A percentile compares a stretch with the other conserved stretches of the same genome.
Conservation (phyloP, 2,113 vertebrate species). For the Microcebus griseorufus region DNA sequence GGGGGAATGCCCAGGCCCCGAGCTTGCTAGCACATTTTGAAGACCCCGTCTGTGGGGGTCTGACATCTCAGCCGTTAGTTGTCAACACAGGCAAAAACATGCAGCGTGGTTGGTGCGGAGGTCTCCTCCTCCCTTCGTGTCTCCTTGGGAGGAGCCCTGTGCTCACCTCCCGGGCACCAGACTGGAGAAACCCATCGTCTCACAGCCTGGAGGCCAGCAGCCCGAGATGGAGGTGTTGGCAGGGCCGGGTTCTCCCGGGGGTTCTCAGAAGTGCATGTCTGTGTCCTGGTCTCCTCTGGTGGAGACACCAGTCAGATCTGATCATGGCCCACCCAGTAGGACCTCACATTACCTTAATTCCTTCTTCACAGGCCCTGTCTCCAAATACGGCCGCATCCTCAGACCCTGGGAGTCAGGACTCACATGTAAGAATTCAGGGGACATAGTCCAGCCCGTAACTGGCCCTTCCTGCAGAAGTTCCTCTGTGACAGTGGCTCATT, state of each 20-base stretch:
- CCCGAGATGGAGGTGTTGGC: accelerated
- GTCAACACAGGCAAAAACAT: not conserved
- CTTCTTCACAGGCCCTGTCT: no score
- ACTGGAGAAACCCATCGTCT: not conserved
- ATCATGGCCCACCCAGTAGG: not conserved
- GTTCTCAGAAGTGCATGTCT: accelerated
- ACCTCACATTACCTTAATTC: not conserved
- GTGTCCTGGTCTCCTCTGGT: not conserved
- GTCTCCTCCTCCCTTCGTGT: not conserved
- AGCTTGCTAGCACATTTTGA: not conserved
- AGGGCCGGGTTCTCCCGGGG: accelerated
- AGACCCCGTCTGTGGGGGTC: not conserved
- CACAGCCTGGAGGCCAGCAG: no score
- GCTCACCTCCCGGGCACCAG: accelerated
- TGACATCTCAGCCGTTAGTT: not conserved
- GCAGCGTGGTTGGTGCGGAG: accelerated
- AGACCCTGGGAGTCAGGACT: not conserved
- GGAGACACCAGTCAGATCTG: accelerated
- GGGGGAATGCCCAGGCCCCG: accelerated
- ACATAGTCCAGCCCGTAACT: not conserved
- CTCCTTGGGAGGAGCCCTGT: not conserved
- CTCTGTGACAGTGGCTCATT: not conserved
- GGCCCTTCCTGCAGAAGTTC: not conserved
- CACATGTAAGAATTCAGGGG: no score
- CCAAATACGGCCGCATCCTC: not conserved